Evolutionary conservation across 2,113 vertebrate genomes (phyloP).

Genomic region (Bothrops jararaca): DNA sequence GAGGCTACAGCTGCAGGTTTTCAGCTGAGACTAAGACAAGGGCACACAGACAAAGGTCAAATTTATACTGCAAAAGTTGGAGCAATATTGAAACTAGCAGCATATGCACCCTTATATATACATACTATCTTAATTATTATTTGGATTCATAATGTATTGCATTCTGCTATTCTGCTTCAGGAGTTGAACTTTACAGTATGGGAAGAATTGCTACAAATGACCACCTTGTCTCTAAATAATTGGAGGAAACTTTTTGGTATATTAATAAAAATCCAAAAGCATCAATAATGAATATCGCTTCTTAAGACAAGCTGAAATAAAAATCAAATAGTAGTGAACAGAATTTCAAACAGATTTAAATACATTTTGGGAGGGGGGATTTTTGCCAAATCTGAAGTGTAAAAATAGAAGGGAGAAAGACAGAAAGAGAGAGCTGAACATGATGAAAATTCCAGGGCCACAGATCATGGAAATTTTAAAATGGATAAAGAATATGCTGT

Average conservation of each 20-base stretch:
- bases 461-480: neutral
- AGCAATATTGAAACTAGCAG: neutral
- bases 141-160: neutral
- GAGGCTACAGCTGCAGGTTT: conserved; percentile 56
- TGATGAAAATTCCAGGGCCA: neutral
- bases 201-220: neutral
- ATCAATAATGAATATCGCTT: neutral
- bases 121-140: neutral
- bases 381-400: neutral
- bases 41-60: conserved; percentile 15
- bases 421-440: neutral
- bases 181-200: neutral
- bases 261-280: neutral
- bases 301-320: neutral
- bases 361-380: neutral
- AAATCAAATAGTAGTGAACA: neutral
- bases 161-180: neutral
- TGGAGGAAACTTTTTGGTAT: neutral
- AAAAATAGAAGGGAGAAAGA: neutral
- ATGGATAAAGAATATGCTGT: neutral
- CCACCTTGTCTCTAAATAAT: neutral
- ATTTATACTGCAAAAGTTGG: neutral
- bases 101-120: rapidly evolving
- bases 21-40: conserved; percentile 34
- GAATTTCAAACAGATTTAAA: neutral